Conservation (phyloP, 2,888 invertebrate genomes). For the Pelosia muscerda region DNA sequence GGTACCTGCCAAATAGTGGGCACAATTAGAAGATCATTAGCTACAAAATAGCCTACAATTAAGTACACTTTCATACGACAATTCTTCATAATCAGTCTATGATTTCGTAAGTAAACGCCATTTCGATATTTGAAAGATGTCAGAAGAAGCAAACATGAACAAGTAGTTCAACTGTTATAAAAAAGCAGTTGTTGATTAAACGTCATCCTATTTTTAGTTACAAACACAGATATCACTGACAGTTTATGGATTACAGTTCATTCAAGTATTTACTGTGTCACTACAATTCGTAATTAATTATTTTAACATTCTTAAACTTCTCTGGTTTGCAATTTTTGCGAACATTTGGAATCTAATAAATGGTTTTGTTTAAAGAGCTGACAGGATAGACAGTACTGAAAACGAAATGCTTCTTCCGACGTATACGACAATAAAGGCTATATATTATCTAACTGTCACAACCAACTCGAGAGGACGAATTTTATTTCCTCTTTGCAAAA, state of each 20-base stretch:
- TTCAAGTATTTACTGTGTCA: neutral
- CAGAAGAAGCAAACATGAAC: too few species aligned
- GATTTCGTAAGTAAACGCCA: too few species aligned
- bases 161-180: too few species aligned
- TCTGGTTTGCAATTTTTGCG: neutral
- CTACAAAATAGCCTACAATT: too few species aligned
- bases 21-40: neutral
- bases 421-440: neutral
- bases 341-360: neutral
- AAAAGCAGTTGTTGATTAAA: too few species aligned
- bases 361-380: neutral
- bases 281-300: too few species aligned
- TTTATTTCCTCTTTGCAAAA: constrained; percentile 22
- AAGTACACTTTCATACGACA: neutral
- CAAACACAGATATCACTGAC: neutral
- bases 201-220: too few species aligned
- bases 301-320: neutral
- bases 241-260: neutral
- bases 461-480: constrained; percentile 30
- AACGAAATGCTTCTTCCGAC: constrained; percentile 1
- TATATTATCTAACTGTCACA: constrained; percentile 32
- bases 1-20: constrained; percentile 41
- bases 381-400: neutral
- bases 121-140: too few species aligned
- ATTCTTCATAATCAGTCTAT: too few species aligned